Base-by-base conservation (phyloP, 2,888 invertebrate genomes). In the Trilocha varians region DNA sequence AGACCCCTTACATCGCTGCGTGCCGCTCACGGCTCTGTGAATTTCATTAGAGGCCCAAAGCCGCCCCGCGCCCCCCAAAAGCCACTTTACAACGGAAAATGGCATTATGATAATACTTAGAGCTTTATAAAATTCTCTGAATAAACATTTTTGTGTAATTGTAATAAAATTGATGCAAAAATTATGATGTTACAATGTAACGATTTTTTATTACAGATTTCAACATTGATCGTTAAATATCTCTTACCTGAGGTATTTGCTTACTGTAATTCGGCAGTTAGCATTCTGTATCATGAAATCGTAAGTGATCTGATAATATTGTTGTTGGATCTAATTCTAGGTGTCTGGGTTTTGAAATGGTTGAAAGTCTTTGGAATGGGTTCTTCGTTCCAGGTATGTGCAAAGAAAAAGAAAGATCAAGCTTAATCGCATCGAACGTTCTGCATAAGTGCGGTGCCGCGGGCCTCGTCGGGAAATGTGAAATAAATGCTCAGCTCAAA, bases 401-500 rank as follows among this genome's bases (percentile, higher is more conserved):
- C 53, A 52, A 58, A 56, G 58, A 56, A 55, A 59, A 60, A 55
- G 52, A 66, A 63, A 65, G 69, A 69, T 72, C 72, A 73, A 72
- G 73, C 69, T 74, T 73, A 77, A 77, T 75, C 72, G 71, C 66
- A 62, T 67, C 66, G 65, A 59, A 60, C 66, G 71, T 71, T 73
- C 63, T 62, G 57, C 53, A 59, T 65, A 68, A 53, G 47, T 50
- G 59, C 46, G 50, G 46, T 61, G 70, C 70, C 65, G 70, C 73
- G 69, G 71, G 77, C 72, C 54, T 70, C 70, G 64, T 55, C 65
- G 75, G 74, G 70, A 84, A 82, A 83, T 84, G 82, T 69, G 82
- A 84, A 85, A 84, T 83, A 86, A 86, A 86, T 83, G 79, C 78
- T 74, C 73, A 60, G 78, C 77, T 79, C 78, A 79, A 78, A 82